Evolutionary conservation across 1,140 invertebrate species (phyloP).

Genomic region (Trypoxylus dichotomus): DNA sequence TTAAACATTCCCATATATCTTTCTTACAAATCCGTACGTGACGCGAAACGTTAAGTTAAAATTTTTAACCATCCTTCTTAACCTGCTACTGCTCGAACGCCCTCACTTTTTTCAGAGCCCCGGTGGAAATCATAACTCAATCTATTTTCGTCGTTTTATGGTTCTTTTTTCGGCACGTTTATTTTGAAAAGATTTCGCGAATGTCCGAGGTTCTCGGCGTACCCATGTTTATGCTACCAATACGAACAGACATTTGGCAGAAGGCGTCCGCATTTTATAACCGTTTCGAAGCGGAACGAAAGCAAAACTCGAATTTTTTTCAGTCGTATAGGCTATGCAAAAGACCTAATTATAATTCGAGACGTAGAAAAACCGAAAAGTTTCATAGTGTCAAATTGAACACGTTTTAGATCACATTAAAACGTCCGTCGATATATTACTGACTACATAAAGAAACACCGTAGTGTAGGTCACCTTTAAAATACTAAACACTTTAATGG

Average conservation of each 20-base stretch:
- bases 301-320: not conserved
- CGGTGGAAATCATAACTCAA: not conserved
- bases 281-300: not conserved
- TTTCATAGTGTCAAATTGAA: not conserved
- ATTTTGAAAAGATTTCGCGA: not conserved
- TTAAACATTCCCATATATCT: not conserved
- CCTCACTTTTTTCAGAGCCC: not conserved
- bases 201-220: not conserved
- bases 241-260: not conserved
- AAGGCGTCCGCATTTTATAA: not conserved
- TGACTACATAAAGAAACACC: no score
- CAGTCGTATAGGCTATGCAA: not conserved
- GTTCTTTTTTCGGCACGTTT: not conserved
- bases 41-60: not conserved
- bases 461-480: no score
- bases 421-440: no score
- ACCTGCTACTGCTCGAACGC: not conserved
- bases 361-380: not conserved
- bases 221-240: not conserved
- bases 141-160: not conserved
- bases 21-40: not conserved
- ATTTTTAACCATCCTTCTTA: not conserved
- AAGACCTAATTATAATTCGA: not conserved
- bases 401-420: no score
- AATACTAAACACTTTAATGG: no score